These are phyloP conservation scores for Psephotus haematonotus DNA, from an alignment of 2,113 vertebrate species.

Conservation along the genomic window DNA sequence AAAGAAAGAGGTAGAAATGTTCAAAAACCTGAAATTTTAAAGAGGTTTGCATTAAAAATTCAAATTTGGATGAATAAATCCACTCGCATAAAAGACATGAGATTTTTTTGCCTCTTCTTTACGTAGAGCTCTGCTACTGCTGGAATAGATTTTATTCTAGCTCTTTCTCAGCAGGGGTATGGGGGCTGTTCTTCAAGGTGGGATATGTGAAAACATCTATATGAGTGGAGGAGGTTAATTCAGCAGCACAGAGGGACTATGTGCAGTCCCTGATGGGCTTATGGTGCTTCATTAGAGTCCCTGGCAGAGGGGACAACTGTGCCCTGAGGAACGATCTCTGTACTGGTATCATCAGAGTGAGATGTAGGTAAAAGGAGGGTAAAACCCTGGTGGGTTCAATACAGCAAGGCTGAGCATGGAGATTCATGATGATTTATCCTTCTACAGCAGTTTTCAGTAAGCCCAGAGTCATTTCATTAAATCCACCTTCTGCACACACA, in stretches of 20 bases:
- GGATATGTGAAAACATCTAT: rapidly evolving
- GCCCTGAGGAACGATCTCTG: background rate
- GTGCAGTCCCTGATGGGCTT: background rate
- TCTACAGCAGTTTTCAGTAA: background rate
- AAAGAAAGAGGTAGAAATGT: slow-evolving; percentile 1
- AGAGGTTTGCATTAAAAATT: slow-evolving; percentile 52
- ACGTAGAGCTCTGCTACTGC: background rate
- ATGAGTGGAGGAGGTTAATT: background rate
- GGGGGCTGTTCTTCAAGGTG: background rate
- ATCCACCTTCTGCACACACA: background rate
- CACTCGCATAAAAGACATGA: background rate
- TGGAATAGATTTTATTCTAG: background rate
- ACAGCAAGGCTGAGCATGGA: background rate
- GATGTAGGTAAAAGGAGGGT: rapidly evolving
- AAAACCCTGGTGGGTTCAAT: rapidly evolving
- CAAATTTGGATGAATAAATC: slow-evolving; percentile 41
- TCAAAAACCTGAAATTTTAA: background rate
- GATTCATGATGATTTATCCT: background rate
- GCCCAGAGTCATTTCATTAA: background rate
- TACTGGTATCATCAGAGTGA: background rate
- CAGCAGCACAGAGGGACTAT: background rate
- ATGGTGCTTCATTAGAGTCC: background rate
- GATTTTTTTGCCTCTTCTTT: background rate
- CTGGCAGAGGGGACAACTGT: background rate
- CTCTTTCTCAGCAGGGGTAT: background rate